Evolutionary conservation across 2,888 invertebrate species (phyloP), one percentile per base, ranked within the genome.

Genomic region (Priocnemis perturbator): DNA sequence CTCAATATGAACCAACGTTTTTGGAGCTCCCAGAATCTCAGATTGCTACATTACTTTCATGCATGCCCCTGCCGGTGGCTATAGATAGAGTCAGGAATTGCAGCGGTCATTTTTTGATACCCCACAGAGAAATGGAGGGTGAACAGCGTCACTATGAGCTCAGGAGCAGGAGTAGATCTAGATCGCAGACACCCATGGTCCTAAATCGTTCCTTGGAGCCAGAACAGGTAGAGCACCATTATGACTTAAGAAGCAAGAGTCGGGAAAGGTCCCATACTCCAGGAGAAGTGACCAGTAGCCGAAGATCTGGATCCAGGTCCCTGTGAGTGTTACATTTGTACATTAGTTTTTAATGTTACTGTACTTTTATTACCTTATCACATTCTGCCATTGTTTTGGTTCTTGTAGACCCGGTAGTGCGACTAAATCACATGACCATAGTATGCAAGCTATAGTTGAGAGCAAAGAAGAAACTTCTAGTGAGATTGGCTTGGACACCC

Each of bases 201-300:
- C 69, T 73, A 15, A 81, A 58, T 63, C 78, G 61, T 53, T 57
- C 69, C 3, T 63, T 70, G 3, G 87, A 87, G 20, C 67, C 77
- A 7, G 88, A 88, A 65, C 47, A 55, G 9, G 45, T 62, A 0
- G 88, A 86, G 17, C 87, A 83, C 73, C 85, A 84, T 47, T 87
- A 88, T 62, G 85, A 85, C 69, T 77, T 88, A 5, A 81, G 88
- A 68, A 85, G 67, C 53, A 79, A 65, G 60, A 88, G 86, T 67
- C 81, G 86, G 15, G 89, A 89, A 48, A 79, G 87, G 66, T 89
- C 88, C 26, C 76, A 76, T 64, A 89, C 88, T 5, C 87, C 89
- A 14, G 86, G 81, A 19, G 86, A 87, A 69, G 78, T 82, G 15
- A 76, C 77, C 2, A 86, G 82, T 56, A 83, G 80, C 62, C 82